Evolutionary conservation across 2,888 invertebrate species (phyloP), one percentile per base, ranked within the genome.

Genomic region (Cantharis nigra): DNA sequence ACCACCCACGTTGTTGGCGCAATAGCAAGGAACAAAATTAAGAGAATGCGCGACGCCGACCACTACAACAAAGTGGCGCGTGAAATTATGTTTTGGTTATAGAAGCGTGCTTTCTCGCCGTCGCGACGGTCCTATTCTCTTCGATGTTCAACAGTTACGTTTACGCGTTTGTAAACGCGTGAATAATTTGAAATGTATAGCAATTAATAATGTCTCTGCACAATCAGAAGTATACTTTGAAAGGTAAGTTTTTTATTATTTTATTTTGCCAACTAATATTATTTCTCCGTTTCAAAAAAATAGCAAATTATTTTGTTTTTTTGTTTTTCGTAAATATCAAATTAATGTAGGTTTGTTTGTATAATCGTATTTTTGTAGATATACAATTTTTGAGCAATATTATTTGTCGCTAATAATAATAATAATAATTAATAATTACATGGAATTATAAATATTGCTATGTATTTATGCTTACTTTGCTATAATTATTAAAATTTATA

Each of bases 21-120:
- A 74, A 23, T 67, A 14, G 70, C 74, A 74, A 77, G 63, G 62
- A 14, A 23, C 49, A 49, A 49, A 49, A n/a, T 49, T 72, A 30
- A 62, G 75, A 79, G 79, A 79, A 79, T 79, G 79, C 79, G 79
- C 79, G 75, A 75, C 77, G 77, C 79, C 73, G 69, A 62, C 72
- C 33, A 69, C 69, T 69, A 70, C 14, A 70, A n/a, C 49, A 73
- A 71, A 23, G 70, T 65, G 69, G 70, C 77, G 71, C 71, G 71
- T 64, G 62, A 62, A 70, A 70, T 71, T 63, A 30, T 75, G 75
- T 74, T 74, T 78, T 69, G 69, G 16, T 69, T 67, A 78, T 70
- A 80, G 80, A 71, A 80, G 76, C 78, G 79, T 73, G 78, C 71
- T 76, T 75, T 70, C 63, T 73, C 26, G 67, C 73, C 30, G 74